Evolutionary conservation across 2,888 invertebrate species (phyloP).

Genomic region (Watsonalla binaria): DNA sequence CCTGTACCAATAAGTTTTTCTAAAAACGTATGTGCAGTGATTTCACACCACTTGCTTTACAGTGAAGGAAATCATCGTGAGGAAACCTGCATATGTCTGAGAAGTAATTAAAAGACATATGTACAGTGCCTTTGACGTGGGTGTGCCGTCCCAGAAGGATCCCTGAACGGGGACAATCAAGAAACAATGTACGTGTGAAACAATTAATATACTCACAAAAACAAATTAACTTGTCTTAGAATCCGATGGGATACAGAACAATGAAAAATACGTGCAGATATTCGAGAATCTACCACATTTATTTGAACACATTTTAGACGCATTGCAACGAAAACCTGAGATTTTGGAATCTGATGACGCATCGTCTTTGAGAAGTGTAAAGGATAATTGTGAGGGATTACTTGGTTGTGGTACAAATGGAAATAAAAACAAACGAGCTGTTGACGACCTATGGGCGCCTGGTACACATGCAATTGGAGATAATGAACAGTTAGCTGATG

Average conservation of each 20-base stretch:
- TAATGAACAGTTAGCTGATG: neutral
- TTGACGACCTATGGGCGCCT: neutral
- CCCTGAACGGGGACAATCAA: too few species aligned
- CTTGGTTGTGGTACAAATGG: neutral
- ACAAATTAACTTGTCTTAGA: conserved; percentile 18
- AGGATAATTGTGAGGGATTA: conserved; percentile 2
- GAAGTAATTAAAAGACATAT: too few species aligned
- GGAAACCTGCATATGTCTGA: too few species aligned
- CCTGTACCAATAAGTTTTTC: too few species aligned
- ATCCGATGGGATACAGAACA: conserved; percentile 13
- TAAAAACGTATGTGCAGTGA: too few species aligned
- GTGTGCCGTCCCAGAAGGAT: too few species aligned
- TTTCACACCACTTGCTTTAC: too few species aligned
- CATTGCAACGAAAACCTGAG: conserved; percentile 43
- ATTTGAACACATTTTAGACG: conserved; percentile 37
- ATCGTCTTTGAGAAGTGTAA: conserved; percentile 25
- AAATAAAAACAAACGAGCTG: conserved; percentile 13
- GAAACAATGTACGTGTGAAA: too few species aligned
- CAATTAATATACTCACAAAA: neutral
- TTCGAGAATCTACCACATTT: conserved; percentile 34
- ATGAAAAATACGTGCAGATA: conserved; percentile 36
- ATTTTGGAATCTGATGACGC: conserved; percentile 43
- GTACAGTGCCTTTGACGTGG: too few species aligned
- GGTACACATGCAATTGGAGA: neutral
- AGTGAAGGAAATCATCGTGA: too few species aligned